Conservation (phyloP, 2,113 vertebrate species). For the Tonatia bakeri region DNA sequence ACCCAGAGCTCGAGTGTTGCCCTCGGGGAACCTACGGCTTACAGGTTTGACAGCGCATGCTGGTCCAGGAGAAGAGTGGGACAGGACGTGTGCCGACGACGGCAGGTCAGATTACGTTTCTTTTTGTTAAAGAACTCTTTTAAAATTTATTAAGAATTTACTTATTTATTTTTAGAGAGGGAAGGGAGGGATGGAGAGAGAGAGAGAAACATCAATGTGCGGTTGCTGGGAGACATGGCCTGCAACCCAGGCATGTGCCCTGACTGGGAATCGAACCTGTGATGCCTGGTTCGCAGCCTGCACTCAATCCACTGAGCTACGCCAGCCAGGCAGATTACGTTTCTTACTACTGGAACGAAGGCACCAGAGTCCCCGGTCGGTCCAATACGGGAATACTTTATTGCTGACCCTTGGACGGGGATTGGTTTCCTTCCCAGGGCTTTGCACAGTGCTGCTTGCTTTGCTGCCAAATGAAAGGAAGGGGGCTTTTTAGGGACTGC, state of each 20-base stretch:
- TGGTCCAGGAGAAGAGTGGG: not conserved
- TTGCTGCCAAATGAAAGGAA: not conserved
- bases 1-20: no score
- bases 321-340: no score
- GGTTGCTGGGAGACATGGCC: no score
- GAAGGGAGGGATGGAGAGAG: no score
- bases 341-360: not conserved
- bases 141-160: no score
- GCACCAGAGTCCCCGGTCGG: not conserved
- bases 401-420: not conserved
- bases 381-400: not conserved
- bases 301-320: no score
- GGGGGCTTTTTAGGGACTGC: not conserved
- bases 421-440: not conserved
- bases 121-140: not conserved
- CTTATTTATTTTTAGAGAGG: no score
- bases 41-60: no score
- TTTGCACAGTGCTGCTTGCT: not conserved
- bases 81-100: not conserved
- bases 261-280: no score
- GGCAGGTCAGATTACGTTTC: accelerated
- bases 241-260: no score
- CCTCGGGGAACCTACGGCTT: not conserved
- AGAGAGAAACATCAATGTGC: no score
- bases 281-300: no score